Base-by-base conservation (phyloP, 2,888 invertebrate genomes). In the Marasmarcha lunaedactyla region DNA sequence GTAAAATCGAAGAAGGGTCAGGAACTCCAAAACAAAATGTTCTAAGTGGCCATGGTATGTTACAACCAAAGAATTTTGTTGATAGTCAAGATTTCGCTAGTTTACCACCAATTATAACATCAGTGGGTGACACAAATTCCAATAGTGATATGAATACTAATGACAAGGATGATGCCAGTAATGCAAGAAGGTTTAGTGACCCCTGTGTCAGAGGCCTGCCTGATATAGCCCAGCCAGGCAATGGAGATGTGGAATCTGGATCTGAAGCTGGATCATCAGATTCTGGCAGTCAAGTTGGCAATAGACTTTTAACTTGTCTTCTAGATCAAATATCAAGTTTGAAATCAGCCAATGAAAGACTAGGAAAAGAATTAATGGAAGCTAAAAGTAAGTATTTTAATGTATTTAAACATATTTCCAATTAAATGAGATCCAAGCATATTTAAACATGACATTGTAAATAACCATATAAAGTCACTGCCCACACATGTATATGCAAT, bases 311-410 rank as follows among this genome's bases (percentile, higher is more conserved):
- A 35, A 72, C 87, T 37, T 87, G 89, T 43, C 76, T 93, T 25
- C 85, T 91, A 46, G 91, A 91, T 55, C 92, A 93, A 77, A 90
- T 93, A 49, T 81, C 87, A 55, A 66, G 87, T 40, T 62, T 93
- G 51, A 91, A 90, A 60, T 88, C 90, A 51, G 86, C 87, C 42
- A 92, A 93, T 70, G 87, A 89, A 51, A 90, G 89, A 78, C 85
- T 93, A 58, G 90, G 87, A 56, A 88, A 89, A 62, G 92, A 92
- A 62, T 84, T 93, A 52, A 87, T 88, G 56, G 90, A 92, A 55
- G 88, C 91, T 42, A 89, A 88, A 84, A 88, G 90, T 83, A 81
- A 71, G 65, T 41, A 36, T n/a, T n/a, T n/a, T n/a, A n/a, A n/a
- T n/a, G n/a, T n/a, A n/a, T 40, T 27, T 33, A 14, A 15, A 11